phyloP scores from a whole-genome alignment of 2,888 invertebrate species.

The Myopa tessellatipennis region DNA sequence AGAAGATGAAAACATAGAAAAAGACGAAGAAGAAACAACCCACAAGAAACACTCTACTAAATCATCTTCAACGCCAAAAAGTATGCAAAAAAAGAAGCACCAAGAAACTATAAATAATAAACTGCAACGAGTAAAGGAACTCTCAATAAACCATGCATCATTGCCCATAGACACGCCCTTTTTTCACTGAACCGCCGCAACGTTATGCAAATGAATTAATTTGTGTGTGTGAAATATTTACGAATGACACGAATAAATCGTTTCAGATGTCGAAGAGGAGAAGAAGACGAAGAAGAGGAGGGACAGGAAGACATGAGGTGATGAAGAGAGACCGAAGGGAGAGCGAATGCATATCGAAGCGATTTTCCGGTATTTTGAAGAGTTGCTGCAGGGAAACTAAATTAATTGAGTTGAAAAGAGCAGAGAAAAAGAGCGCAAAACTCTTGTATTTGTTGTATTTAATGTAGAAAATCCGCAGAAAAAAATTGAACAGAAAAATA shows the following conservation, averaged over 20 bases:
- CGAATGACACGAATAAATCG: background rate
- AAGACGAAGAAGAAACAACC: too few species aligned
- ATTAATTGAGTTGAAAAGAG: background rate
- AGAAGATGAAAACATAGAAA: background rate
- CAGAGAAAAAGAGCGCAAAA: too few species aligned
- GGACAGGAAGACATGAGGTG: too few species aligned
- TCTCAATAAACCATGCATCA: background rate
- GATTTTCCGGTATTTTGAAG: background rate
- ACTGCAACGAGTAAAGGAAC: too few species aligned
- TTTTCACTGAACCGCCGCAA: too few species aligned
- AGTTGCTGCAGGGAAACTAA: background rate
- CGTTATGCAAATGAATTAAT: conserved; percentile 40
- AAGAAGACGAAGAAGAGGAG: too few species aligned
- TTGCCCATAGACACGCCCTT: background rate
- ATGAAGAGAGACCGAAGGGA: too few species aligned
- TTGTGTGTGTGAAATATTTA: conserved; percentile 38
- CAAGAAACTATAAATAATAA: background rate
- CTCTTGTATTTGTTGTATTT: too few species aligned
- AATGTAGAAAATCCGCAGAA: too few species aligned
- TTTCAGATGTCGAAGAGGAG: background rate
- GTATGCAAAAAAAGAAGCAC: background rate
- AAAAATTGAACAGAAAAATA: background rate
- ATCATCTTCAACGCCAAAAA: background rate
- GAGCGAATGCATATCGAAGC: too few species aligned
- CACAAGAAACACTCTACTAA: background rate